phyloP scores from a whole-genome alignment of 2,888 invertebrate genomes.

The Microdon myrmicae region DNA sequence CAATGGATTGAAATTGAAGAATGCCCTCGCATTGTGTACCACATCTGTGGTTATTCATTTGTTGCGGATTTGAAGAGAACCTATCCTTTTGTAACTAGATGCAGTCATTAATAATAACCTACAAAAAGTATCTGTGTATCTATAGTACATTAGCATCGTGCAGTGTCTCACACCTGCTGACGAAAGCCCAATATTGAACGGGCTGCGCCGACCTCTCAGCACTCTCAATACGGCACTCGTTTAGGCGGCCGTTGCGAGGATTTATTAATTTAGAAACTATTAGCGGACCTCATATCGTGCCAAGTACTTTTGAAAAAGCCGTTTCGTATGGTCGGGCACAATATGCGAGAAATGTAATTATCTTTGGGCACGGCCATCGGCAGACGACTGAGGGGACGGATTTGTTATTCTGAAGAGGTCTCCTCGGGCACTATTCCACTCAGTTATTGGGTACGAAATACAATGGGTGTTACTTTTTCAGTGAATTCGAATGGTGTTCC shows the following conservation, averaged over 20 bases:
- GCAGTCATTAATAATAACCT: conserved; percentile 28
- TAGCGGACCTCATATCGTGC: conserved; percentile 30
- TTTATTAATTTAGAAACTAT: conserved; percentile 30
- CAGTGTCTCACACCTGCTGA: conserved; percentile 30
- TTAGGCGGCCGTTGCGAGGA: too few relatives aligned
- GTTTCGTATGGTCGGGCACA: conserved; percentile 1
- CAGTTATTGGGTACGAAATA: too few relatives aligned
- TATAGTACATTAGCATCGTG: conserved; percentile 12
- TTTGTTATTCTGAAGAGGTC: too few relatives aligned
- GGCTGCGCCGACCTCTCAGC: conserved; percentile 1
- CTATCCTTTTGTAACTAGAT: conserved; percentile 23
- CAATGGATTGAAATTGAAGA: conserved; percentile 32
- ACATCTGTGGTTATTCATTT: conserved; percentile 20
- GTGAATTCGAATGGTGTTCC: too few relatives aligned
- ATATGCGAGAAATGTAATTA: conserved; percentile 27
- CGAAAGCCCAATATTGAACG: conserved; percentile 15
- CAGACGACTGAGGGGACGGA: too few relatives aligned
- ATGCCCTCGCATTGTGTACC: conserved; percentile 18
- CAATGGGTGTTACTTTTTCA: too few relatives aligned
- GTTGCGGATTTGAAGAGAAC: conserved; percentile 17
- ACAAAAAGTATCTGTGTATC: too few relatives aligned
- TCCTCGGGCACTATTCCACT: too few relatives aligned
- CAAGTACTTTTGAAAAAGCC: conserved; percentile 19
- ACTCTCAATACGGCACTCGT: too few relatives aligned
- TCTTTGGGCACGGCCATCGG: conserved; percentile 20